Conservation (phyloP, 2,797 vertebrate species). For the Erpetoichthys calabaricus region DNA sequence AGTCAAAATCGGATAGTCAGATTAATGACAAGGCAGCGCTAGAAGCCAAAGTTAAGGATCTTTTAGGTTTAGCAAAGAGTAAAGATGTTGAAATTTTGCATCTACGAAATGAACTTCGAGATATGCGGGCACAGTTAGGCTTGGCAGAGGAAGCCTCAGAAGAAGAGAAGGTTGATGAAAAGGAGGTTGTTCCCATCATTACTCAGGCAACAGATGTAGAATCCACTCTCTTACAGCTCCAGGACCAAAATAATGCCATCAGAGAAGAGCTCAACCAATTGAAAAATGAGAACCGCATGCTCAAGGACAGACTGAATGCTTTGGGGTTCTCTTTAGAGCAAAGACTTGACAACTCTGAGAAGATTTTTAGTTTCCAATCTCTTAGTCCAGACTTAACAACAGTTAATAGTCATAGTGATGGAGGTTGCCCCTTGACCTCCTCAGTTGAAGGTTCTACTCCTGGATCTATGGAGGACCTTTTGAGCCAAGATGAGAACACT, state of each 20-base stretch:
- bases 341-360: slow-evolving; percentile 72
- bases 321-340: slow-evolving; percentile 91
- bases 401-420: slow-evolving; percentile 61
- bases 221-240: slow-evolving; percentile 71
- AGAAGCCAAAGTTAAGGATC: slow-evolving; percentile 80
- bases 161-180: slow-evolving; percentile 36
- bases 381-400: slow-evolving; percentile 64
- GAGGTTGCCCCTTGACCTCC: slow-evolving; percentile 66
- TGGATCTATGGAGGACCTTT: slow-evolving; percentile 79
- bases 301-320: slow-evolving; percentile 85
- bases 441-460: slow-evolving; percentile 85
- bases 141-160: slow-evolving; percentile 47
- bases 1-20: slow-evolving; percentile 84
- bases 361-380: slow-evolving; percentile 67
- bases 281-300: slow-evolving; percentile 90
- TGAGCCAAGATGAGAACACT: slow-evolving; percentile 61
- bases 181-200: slow-evolving; percentile 48
- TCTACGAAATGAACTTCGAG: slow-evolving; percentile 70
- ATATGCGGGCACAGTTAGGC: slow-evolving; percentile 78
- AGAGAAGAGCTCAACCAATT: slow-evolving; percentile 83
- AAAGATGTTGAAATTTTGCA: slow-evolving; percentile 89
- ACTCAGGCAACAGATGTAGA: slow-evolving; percentile 71
- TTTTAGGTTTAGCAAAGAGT: slow-evolving; percentile 73
- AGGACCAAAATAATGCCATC: slow-evolving; percentile 85
- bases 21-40: slow-evolving; percentile 79